Conservation (phyloP, 1,140 invertebrate species). For the Aethina tumida region DNA sequence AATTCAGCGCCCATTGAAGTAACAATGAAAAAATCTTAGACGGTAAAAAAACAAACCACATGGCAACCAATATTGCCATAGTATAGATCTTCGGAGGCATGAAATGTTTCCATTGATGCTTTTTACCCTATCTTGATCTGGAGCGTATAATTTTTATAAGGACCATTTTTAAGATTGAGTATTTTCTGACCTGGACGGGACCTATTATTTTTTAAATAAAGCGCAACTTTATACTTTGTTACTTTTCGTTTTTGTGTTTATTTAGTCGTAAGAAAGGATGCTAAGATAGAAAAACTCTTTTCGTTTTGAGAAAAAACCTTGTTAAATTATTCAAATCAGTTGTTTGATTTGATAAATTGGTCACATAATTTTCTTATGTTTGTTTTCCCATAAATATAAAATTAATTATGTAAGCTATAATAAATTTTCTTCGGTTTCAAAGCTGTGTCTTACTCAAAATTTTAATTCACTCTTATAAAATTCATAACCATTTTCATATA, state of each 20-base stretch:
- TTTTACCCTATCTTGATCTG: slow-evolving; percentile 4
- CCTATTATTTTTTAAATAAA: slow-evolving; percentile 4
- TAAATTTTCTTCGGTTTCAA: too few species aligned
- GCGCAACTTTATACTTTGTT: slow-evolving; percentile 14
- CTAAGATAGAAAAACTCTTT: slow-evolving; percentile 18
- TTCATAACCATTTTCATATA: too few species aligned
- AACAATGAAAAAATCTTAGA: slow-evolving; percentile 5
- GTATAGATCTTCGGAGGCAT: neutral
- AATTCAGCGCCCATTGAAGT: slow-evolving; percentile 7
- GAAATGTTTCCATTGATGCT: slow-evolving; percentile 1
- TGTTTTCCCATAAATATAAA: too few species aligned
- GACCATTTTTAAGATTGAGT: slow-evolving; percentile 1
- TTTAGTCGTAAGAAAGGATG: slow-evolving; percentile 9
- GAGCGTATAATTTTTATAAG: slow-evolving; percentile 1
- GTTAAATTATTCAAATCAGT: slow-evolving; percentile 24
- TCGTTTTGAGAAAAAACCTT: slow-evolving; percentile 16
- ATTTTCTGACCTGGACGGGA: slow-evolving; percentile 7
- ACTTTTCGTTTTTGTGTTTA: slow-evolving; percentile 13
- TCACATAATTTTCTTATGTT: too few species aligned
- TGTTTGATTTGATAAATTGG: too few species aligned
- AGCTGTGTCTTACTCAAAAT: too few species aligned
- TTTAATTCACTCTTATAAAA: too few species aligned
- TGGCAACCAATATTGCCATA: neutral
- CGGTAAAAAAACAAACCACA: neutral
- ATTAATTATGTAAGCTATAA: too few species aligned